These are phyloP conservation scores for Paedocypris sp. DNA, from an alignment of 2,113 vertebrate genomes.

Conservation along the genomic window DNA sequence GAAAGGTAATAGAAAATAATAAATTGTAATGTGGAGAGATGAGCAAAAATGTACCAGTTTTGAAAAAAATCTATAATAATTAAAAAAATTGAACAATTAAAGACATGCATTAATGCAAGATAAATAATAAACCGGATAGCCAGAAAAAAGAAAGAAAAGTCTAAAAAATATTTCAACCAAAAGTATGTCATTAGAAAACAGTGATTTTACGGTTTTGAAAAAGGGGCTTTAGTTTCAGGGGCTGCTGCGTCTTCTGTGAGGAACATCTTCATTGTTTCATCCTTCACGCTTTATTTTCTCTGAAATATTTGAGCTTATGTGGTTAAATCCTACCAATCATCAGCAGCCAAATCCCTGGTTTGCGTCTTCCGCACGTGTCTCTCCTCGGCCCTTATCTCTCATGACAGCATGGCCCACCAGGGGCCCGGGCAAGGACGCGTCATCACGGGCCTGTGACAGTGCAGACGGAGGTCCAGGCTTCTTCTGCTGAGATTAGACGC, in stretches of 20 bases:
- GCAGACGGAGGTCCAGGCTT: slow-evolving; percentile 12
- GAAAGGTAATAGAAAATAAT: no score
- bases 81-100: no score
- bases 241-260: no score
- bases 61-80: no score
- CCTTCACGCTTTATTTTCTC: not conserved
- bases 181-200: not conserved
- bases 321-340: not conserved
- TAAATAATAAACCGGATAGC: no score
- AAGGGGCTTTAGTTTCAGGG: no score
- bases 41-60: no score
- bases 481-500: slow-evolving; percentile 5
- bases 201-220: no score
- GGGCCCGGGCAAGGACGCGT: not conserved
- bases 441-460: slow-evolving; percentile 28
- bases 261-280: not conserved
- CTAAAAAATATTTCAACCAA: no score
- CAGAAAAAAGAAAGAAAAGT: no score
- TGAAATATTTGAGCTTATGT: not conserved
- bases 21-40: no score
- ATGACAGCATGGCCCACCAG: slow-evolving; percentile 12
- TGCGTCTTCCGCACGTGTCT: not conserved
- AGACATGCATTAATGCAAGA: no score
- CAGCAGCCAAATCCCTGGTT: not conserved
- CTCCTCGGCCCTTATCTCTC: not conserved